Conservation (phyloP, 1,140 invertebrate genomes). For the Dendrolimus punctatus region DNA sequence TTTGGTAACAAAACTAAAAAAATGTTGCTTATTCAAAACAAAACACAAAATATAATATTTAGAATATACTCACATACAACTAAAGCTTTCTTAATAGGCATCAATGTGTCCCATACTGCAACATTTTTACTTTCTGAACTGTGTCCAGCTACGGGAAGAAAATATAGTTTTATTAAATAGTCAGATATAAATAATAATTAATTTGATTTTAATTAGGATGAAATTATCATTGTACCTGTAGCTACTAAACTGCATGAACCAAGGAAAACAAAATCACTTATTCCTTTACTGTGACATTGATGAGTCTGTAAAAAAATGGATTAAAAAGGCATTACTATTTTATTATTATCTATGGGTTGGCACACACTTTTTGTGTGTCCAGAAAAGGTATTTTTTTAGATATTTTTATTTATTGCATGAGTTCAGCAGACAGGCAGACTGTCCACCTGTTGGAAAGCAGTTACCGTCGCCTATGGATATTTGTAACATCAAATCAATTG, state of each 20-base stretch:
- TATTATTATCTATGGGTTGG: too few relatives aligned
- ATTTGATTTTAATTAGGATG: not conserved
- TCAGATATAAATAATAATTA: not conserved
- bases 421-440: too few relatives aligned
- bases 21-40: too few relatives aligned
- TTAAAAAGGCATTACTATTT: too few relatives aligned
- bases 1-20: too few relatives aligned
- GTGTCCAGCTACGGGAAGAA: conserved; percentile 83
- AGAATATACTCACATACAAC: conserved; percentile 81
- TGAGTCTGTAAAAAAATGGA: conserved; percentile 81
- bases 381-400: too few relatives aligned
- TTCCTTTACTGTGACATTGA: conserved; percentile 97
- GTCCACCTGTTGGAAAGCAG: too few relatives aligned
- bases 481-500: too few relatives aligned
- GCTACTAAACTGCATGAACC: conserved; percentile 97
- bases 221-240: conserved; percentile 75
- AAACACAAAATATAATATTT: conserved; percentile 5
- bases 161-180: conserved; percentile 3
- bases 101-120: conserved; percentile 98
- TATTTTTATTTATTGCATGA: too few relatives aligned
- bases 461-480: too few relatives aligned
- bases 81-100: conserved; percentile 94
- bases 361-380: too few relatives aligned
- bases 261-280: conserved; percentile 97
- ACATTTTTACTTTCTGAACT: conserved; percentile 98